Evolutionary conservation across 2,797 vertebrate species (phyloP).

Genomic region (Eospalax fontanierii): DNA sequence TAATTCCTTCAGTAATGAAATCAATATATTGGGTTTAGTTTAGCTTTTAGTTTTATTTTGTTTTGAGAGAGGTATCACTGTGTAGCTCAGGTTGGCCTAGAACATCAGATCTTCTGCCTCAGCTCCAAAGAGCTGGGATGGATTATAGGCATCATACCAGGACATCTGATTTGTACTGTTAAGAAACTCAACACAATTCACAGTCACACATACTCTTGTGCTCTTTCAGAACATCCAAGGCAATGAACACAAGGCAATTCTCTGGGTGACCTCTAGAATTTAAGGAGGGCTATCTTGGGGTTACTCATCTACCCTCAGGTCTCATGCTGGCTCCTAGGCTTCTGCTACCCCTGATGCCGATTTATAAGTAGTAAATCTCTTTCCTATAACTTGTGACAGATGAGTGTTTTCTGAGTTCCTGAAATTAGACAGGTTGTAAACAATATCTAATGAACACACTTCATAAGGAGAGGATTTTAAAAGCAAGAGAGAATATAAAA

Average conservation of each 20-base stretch:
- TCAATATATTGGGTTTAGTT: neutral
- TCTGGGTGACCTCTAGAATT: neutral
- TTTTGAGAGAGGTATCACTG: neutral
- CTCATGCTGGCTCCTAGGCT: neutral
- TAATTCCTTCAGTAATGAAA: neutral
- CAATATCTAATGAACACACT: neutral
- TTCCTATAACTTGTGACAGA: neutral
- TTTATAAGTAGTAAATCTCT: neutral
- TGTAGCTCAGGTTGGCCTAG: neutral
- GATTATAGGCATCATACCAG: neutral
- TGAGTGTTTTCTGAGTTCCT: neutral
- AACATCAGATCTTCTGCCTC: neutral
- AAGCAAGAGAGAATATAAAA: neutral
- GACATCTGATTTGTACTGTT: neutral
- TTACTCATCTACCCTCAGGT: neutral
- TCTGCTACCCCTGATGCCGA: neutral
- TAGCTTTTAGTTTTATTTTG: neutral
- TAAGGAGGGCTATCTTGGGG: neutral
- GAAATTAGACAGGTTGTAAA: neutral
- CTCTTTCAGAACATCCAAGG: neutral
- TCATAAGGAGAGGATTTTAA: neutral
- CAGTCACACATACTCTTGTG: neutral
- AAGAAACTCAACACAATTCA: neutral
- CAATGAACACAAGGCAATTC: rapidly evolving
- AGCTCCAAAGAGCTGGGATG: neutral